Conservation (phyloP, 2,113 vertebrate genomes). For the Motacilla alba region DNA sequence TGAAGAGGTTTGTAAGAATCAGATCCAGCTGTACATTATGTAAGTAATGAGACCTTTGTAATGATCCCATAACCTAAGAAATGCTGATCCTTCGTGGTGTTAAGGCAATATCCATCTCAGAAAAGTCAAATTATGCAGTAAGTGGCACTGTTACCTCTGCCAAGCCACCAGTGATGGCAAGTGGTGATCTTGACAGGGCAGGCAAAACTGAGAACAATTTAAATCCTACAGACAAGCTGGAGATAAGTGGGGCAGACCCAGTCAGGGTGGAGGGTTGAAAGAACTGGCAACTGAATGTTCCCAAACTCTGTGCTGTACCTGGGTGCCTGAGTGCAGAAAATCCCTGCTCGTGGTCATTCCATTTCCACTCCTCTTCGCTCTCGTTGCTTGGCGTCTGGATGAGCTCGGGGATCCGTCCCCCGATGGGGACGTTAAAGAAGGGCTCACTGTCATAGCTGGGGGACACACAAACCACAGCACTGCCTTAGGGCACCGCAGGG, state of each 20-base stretch:
- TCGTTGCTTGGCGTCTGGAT: slow-evolving; percentile 65
- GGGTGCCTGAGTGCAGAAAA: slow-evolving; percentile 84
- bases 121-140: not conserved
- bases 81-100: not conserved
- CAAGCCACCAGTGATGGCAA: not conserved
- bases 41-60: not conserved
- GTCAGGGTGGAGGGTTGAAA: not conserved
- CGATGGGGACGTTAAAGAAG: slow-evolving; percentile 78
- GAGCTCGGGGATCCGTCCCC: slow-evolving; percentile 79
- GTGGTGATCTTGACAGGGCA: not conserved
- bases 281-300: not conserved
- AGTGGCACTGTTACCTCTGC: not conserved
- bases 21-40: not conserved
- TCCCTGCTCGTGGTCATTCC: slow-evolving; percentile 77
- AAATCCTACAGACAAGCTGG: not conserved
- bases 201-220: not conserved
- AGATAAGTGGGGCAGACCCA: not conserved
- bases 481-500: not conserved
- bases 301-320: slow-evolving; percentile 63
- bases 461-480: not conserved
- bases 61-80: not conserved
- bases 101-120: not conserved
- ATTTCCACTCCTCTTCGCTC: slow-evolving; percentile 76
- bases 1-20: not conserved
- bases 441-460: slow-evolving; percentile 71